phyloP scores from a whole-genome alignment of 2,113 vertebrate genomes.

The Apus apus region DNA sequence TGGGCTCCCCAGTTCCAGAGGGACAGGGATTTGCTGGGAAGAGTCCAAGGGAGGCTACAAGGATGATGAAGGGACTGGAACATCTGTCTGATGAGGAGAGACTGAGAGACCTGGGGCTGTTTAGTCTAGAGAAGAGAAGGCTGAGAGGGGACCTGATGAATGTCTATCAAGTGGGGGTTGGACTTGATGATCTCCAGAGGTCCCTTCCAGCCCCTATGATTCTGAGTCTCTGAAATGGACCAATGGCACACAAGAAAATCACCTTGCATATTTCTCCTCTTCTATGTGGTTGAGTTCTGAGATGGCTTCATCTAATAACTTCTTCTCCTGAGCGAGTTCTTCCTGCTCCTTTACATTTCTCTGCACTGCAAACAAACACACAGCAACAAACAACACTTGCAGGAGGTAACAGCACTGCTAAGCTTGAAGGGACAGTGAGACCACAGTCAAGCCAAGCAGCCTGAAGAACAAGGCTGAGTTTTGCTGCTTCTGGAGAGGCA shows the following conservation, averaged over 20 bases:
- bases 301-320: constrained; percentile 68
- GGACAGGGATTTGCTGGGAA: no score
- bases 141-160: no score
- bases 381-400: not conserved
- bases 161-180: no score
- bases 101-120: no score
- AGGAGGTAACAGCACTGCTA: not conserved
- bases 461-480: not conserved
- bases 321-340: constrained; percentile 59
- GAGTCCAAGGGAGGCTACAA: no score
- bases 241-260: not conserved
- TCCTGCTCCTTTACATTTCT: constrained; percentile 69
- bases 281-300: constrained; percentile 74
- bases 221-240: not conserved
- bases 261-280: constrained; percentile 74
- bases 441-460: not conserved
- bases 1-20: no score
- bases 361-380: constrained; percentile 71
- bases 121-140: no score
- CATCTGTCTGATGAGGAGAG: no score
- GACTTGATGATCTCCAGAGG: no score
- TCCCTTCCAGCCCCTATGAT: no score
- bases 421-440: not conserved
- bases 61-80: no score
- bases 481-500: not conserved